Conservation (phyloP, 2,113 vertebrate genomes). For the Gopherus flavomarginatus region DNA sequence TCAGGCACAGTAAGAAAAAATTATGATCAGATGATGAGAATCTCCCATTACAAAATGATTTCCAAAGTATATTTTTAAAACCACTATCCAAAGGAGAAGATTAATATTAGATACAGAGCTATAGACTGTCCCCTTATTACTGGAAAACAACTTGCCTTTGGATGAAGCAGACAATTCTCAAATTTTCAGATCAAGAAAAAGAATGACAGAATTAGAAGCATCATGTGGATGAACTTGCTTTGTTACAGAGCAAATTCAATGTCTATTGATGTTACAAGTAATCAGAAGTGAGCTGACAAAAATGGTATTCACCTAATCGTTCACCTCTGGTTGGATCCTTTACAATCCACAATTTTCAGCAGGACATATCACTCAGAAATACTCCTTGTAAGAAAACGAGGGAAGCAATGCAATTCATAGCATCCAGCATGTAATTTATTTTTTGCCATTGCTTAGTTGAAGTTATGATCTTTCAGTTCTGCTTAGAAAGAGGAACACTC, state of each 20-base stretch:
- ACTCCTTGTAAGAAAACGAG: neutral
- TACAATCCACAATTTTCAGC: neutral
- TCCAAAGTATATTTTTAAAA: neutral
- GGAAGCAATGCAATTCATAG: neutral
- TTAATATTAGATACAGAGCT: neutral
- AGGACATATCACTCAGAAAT: neutral
- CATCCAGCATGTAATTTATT: neutral
- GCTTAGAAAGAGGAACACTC: neutral
- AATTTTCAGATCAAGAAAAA: constrained; percentile 23
- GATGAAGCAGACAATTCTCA: neutral
- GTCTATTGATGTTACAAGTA: neutral
- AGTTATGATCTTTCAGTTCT: neutral
- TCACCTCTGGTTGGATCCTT: neutral
- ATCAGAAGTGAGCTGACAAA: constrained; percentile 1
- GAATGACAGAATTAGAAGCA: constrained; percentile 30
- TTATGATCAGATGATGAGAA: neutral
- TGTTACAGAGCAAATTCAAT: constrained; percentile 19
- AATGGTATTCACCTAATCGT: constrained; percentile 1
- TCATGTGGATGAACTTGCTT: constrained; percentile 15
- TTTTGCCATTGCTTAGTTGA: neutral
- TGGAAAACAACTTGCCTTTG: neutral
- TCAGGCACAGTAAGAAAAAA: neutral
- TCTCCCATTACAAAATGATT: neutral
- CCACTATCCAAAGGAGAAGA: neutral
- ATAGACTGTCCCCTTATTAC: neutral